Evolutionary conservation across 2,113 vertebrate genomes (phyloP).

Genomic region (Leucopsar rothschildi): DNA sequence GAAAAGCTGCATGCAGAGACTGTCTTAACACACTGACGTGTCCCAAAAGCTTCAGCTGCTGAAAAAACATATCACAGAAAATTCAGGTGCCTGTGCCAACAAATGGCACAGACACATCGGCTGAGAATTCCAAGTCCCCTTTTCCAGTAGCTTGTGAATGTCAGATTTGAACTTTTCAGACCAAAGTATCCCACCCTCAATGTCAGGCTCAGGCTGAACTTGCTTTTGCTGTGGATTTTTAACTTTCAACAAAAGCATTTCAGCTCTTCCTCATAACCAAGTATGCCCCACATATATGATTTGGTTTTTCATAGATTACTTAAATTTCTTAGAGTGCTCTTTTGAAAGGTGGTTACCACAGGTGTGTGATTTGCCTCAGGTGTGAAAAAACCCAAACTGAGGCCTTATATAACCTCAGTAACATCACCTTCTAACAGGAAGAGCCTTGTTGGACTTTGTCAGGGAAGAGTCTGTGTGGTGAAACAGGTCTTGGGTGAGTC

Average conservation of each 20-base stretch:
- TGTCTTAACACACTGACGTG: background rate
- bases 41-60: background rate
- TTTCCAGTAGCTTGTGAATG: background rate
- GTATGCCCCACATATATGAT: too few relatives aligned
- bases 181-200: rapidly evolving
- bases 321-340: background rate
- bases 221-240: background rate
- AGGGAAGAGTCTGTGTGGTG: background rate
- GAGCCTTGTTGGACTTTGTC: background rate
- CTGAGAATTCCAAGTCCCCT: background rate
- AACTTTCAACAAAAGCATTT: background rate
- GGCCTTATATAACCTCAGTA: background rate
- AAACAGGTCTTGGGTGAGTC: background rate
- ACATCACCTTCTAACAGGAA: background rate
- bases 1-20: background rate
- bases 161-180: background rate
- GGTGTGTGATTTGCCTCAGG: background rate
- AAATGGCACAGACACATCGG: background rate
- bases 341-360: background rate
- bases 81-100: background rate
- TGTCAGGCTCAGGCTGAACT: background rate
- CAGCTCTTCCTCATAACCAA: background rate
- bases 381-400: background rate
- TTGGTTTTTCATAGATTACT: background rate
- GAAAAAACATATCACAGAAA: background rate